Base-by-base conservation (phyloP, 2,888 invertebrate genomes). In the Meiosimyza decipiens region DNA sequence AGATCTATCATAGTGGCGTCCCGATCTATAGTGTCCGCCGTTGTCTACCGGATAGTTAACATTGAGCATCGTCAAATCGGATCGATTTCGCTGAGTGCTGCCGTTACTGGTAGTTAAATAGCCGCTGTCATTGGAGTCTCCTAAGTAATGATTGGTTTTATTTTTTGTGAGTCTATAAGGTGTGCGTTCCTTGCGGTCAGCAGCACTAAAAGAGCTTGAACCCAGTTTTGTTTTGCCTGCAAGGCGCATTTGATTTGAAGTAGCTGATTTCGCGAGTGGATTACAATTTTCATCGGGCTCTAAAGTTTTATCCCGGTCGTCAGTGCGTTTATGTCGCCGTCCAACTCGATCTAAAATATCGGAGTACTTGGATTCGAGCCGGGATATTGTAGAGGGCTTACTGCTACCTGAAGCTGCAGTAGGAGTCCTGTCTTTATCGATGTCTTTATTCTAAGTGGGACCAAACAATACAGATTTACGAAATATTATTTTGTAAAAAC, bases 331-430 rank as follows among this genome's bases (percentile, higher is more conserved):
- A 64, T 87, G 88, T 78, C 90, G 89, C 75, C 90, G 89, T 40
- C 93, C 92, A 78, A 92, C 91, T 81, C 91, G 90, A 82, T 94
- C 93, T 80, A 94, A 87, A 28, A 94, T 91, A 18, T 92, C 90
- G 1, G 93, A 91, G 86, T 94, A 94, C 86, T 94, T 94, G 83
- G 94, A 93, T 88, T 94, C 94, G 80, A 94, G 88, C 18, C 93
- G 91, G 75, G 90, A 91, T 68, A 93, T 89, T 40, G 93, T 91
- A 62, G 84, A 90, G 83, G 78, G 73, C 66, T 81, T 77, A 54
- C 82, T 78, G 57, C 75, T 78, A 18, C 77, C 81, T 28, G 71
- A 54, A 47, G 76, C 71, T 40, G 78, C 80, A 69, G 82, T 81
- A 51, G 87, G 86, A 50, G 87, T 87, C 80, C 84, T 87, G 75